A percentile compares a stretch with the other conserved stretches of the same genome.
These are phyloP conservation scores for Anas flavirostris DNA, from an alignment of 2,797 vertebrate genomes.

Conservation along the genomic window DNA sequence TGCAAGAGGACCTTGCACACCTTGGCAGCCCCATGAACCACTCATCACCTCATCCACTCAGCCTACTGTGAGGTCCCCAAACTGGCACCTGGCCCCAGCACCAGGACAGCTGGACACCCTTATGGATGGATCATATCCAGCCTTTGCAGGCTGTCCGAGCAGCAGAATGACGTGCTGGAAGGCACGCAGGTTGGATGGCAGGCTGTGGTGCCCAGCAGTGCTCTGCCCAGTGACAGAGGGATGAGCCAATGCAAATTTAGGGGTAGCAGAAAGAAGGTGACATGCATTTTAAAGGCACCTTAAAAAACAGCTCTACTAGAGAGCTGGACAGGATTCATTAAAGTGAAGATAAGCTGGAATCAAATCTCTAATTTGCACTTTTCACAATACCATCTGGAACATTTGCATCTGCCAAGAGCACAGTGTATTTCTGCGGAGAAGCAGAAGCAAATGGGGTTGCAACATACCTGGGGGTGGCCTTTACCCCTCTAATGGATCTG, in stretches of 20 bases:
- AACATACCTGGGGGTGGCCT: slow-evolving; percentile 16
- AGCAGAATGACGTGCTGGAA: background rate
- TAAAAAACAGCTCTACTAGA: background rate
- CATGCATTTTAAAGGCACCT: fast-evolving
- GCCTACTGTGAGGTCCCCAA: background rate
- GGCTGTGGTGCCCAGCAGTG: background rate
- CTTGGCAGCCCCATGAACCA: fast-evolving
- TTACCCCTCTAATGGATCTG: background rate
- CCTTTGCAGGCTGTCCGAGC: background rate
- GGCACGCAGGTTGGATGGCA: fast-evolving
- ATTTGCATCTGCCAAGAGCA: slow-evolving; percentile 42
- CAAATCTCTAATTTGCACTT: slow-evolving; percentile 44
- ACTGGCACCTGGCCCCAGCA: background rate
- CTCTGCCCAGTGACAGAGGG: background rate
- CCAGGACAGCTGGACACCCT: background rate
- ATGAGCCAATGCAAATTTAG: background rate
- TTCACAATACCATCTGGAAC: slow-evolving; percentile 34
- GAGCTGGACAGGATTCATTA: background rate
- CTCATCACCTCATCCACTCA: background rate
- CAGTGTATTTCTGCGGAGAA: fast-evolving
- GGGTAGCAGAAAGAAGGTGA: background rate
- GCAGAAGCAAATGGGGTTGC: background rate
- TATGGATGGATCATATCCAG: background rate
- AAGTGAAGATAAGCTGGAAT: background rate
- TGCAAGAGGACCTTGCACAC: fast-evolving